A percentile compares a stretch with the other conserved stretches of the same genome.
Evolutionary conservation across 2,797 vertebrate genomes (phyloP).

Genomic region (Enteromius unitaeniatus): DNA sequence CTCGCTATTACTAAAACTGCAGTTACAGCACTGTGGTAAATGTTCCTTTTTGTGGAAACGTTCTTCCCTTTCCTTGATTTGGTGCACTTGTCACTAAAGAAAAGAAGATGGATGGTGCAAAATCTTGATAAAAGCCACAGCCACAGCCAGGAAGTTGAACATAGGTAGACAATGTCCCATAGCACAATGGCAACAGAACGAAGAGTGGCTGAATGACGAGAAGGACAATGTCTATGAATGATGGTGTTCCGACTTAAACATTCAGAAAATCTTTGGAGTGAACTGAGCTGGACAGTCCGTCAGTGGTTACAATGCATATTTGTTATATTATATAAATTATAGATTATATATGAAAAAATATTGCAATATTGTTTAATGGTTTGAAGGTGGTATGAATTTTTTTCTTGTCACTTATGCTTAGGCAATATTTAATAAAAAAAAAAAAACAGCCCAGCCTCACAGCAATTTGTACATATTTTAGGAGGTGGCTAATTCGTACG

Average conservation of each 20-base stretch:
- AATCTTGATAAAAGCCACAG: background rate
- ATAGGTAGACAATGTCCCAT: background rate
- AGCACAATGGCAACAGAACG: background rate
- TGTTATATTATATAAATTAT: no score
- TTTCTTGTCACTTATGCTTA: background rate
- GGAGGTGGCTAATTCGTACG: no score
- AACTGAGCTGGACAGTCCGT: background rate
- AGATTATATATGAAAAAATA: background rate
- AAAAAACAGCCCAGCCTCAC: no score
- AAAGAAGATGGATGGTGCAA: slow-evolving; percentile 37
- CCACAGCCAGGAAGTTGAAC: slow-evolving; percentile 26
- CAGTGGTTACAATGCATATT: background rate
- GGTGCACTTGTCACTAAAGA: slow-evolving; percentile 15
- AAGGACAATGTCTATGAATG: background rate
- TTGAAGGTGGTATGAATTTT: background rate
- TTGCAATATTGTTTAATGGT: background rate
- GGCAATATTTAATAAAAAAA: background rate
- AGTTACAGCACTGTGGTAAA: no score
- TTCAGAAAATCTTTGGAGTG: background rate
- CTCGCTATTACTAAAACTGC: background rate
- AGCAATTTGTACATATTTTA: no score
- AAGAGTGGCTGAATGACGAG: background rate
- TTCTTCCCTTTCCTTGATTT: background rate
- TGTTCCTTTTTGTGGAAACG: background rate
- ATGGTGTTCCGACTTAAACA: background rate